These are phyloP conservation scores for Nilaparvata lugens DNA, from an alignment of 1,140 invertebrate species.

Conservation along the genomic window DNA sequence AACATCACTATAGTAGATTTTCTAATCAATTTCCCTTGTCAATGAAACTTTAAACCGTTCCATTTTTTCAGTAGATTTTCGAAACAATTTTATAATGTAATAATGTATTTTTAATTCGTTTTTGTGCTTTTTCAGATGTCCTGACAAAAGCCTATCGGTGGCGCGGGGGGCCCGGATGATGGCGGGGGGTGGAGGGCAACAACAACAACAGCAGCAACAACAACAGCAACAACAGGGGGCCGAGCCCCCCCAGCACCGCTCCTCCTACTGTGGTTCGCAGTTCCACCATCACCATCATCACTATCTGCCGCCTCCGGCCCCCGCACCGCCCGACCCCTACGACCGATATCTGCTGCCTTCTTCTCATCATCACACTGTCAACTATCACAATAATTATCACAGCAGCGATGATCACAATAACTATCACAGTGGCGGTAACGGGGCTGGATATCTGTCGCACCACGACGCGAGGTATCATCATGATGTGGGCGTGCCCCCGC, in stretches of 20 bases:
- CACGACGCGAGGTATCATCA: background rate
- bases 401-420: background rate
- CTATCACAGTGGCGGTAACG: background rate
- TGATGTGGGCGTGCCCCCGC: background rate
- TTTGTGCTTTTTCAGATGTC: slow-evolving; percentile 33
- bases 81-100: too few relatives aligned
- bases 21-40: too few relatives aligned
- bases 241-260: slow-evolving; percentile 27
- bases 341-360: background rate
- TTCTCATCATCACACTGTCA: background rate
- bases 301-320: slow-evolving; percentile 35
- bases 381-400: background rate
- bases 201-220: too few relatives aligned
- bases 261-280: slow-evolving; percentile 16
- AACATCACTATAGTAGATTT: too few relatives aligned
- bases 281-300: slow-evolving; percentile 12
- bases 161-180: slow-evolving; percentile 25
- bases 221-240: slow-evolving; percentile 34
- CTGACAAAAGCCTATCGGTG: slow-evolving; percentile 27
- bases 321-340: slow-evolving; percentile 27
- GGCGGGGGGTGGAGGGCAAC: slow-evolving; percentile 35
- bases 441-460: too few relatives aligned
- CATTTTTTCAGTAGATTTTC: too few relatives aligned
- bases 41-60: too few relatives aligned
- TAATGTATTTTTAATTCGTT: background rate